Evolutionary conservation across 1,140 invertebrate genomes (phyloP), one percentile per base, ranked within the genome.

Genomic region (Wasmannia auropunctata): DNA sequence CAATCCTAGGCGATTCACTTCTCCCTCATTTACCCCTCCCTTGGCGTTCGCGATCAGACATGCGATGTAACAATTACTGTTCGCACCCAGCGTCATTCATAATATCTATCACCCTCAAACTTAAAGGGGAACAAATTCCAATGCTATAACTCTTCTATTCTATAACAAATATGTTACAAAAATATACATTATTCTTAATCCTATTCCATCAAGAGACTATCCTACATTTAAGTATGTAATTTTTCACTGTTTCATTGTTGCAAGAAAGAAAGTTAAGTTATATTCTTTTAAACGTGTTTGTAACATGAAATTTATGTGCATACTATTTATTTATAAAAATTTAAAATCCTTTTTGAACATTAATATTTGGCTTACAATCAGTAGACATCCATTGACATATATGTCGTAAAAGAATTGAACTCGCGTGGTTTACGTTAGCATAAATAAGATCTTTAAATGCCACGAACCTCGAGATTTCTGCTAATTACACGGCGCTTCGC

Each of bases 11-110:
- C 87, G 87, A 91, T 87, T 88, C 88, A 79, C 91, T 88, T 86
- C 89, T 65, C 87, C 75, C 63, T 72, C 75, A 88, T 81, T 86
- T 87, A 56, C 46, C 81, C 86, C 46, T 86, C 75, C 79, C 51
- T 69, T 67, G 62, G 86, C 86, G 90, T 90, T 91, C 88, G 75
- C 76, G 91, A 91, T 92, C 91, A 90, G 89, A 93, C 92, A 93
- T 92, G 92, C 92, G 90, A 93, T 92, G 90, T 92, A 92, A 93
- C 93, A 93, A 93, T 93, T 93, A 93, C 91, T 86, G 86, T 63
- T 86, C 86, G 87, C 88, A 88, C 85, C 81, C 87, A 86, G 69
- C 86, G 89, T 93, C 87, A 86, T 76, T 92, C 88, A 67, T 86
- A 92, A 92, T 92, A 92, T 92, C 91, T 88, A 93, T 93, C 87